Evolutionary conservation across 2,113 vertebrate genomes (phyloP).

Genomic region (Argyrosomus japonicus): DNA sequence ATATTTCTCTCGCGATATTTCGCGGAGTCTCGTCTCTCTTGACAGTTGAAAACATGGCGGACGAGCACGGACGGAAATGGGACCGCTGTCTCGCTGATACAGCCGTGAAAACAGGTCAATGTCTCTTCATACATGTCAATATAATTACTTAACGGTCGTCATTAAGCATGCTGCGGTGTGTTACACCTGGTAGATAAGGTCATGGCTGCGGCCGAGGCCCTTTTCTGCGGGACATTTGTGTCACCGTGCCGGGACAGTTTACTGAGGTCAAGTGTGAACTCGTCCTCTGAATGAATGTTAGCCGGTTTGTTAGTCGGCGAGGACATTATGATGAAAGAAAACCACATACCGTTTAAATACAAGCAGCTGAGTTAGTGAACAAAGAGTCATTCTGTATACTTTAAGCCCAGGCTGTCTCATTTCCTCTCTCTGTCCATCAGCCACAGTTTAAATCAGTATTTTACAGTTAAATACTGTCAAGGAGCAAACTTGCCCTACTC

Average conservation of each 20-base stretch:
- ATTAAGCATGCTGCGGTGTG: accelerated
- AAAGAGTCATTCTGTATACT: not conserved
- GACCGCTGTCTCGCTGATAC: constrained; percentile 93
- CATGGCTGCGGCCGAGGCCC: not conserved
- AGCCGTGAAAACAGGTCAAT: constrained; percentile 90
- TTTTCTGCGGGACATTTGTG: not conserved
- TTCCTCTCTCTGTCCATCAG: not conserved
- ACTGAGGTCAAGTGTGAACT: constrained; percentile 49
- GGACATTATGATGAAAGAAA: not conserved
- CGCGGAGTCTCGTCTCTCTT: not conserved
- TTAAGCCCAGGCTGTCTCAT: not conserved
- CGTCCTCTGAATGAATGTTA: not conserved
- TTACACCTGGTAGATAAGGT: not conserved
- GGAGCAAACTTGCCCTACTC: not conserved
- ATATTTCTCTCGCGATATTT: constrained; percentile 70
- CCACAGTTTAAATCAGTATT: not conserved
- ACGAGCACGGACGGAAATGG: constrained; percentile 91
- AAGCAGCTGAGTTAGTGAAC: not conserved
- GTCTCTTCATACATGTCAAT: not conserved
- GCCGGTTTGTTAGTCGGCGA: not conserved
- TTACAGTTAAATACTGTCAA: not conserved
- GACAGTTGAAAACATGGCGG: constrained; percentile 85
- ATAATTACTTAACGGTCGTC: not conserved
- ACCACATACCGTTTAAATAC: not conserved
- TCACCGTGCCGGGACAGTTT: not conserved